Evolutionary conservation across 2,888 invertebrate species (phyloP), one percentile per base, ranked within the genome.

Genomic region (Criorhina ranunculi): DNA sequence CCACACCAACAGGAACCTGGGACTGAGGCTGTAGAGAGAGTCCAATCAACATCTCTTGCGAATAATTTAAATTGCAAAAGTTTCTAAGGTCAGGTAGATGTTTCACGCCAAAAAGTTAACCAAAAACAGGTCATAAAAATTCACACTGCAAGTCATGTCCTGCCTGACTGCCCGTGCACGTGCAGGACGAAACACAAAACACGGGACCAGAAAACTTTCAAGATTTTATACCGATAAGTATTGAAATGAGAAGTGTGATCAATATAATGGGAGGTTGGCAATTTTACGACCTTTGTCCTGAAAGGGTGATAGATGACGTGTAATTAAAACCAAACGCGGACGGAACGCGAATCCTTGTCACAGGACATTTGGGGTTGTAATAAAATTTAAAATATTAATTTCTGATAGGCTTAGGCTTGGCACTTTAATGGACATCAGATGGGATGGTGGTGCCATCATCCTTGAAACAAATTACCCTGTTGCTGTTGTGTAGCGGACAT

Each of bases 1-100:
- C 24, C n/a, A 40, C 60, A 44, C 3, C 24, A 15, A 17, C 49
- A 37, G 59, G 8, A 8, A n/a, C n/a, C n/a, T n/a, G n/a, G n/a
- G n/a, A n/a, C n/a, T n/a, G n/a, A n/a, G 60, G 31, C 8, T 6
- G 49, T 0, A 0, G 42, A 33, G 53, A 53, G 24, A 31, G 53
- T 51, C 73, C 73, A 83, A 83, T 83, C 79, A 83, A 69, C 73
- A 79, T 73, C 73, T 46, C 79, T 79, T 51, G 69, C n/a, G 57
- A 79, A 83, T 83, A 83, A 76, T 79, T 83, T 83, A 79, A 83
- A 83, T 83, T 83, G 37, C 83, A 57, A 83, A 83, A 83, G 60
- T 83, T 78, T 57, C 17, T 35, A 19, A 17, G 55, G 12, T 31
- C 60, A 78, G 73, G 82, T 78, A 55, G 62, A 53, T 55, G 66